Conservation (phyloP, 92 coral and sea anemone species). For the Parazoanthus atlanticus region DNA sequence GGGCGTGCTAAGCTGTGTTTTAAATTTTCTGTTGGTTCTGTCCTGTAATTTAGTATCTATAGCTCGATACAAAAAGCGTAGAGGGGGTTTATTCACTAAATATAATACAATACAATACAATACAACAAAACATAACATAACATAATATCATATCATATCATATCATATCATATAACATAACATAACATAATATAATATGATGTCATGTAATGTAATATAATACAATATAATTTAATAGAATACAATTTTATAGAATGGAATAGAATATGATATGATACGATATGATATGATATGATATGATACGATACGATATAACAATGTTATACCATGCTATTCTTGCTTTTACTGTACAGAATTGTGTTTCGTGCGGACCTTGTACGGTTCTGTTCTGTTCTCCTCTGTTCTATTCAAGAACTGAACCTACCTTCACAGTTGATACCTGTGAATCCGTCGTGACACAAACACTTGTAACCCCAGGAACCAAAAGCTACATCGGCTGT, state of each 20-base stretch:
- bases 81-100: too few relatives aligned
- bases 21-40: too few relatives aligned
- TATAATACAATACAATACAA: too few relatives aligned
- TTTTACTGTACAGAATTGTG: too few relatives aligned
- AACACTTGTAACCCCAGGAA: constrained; percentile 82
- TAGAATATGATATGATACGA: background rate
- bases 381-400: background rate
- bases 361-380: background rate
- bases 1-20: background rate
- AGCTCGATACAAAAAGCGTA: too few relatives aligned
- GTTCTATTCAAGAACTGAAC: background rate
- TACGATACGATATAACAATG: background rate
- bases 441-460: constrained; percentile 75
- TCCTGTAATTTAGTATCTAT: background rate
- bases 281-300: background rate
- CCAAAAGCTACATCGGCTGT: constrained; percentile 92
- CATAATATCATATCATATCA: too few relatives aligned
- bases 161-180: background rate
- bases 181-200: background rate
- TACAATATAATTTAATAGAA: background rate
- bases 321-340: too few relatives aligned
- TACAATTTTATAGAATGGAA: too few relatives aligned
- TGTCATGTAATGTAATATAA: background rate
- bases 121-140: too few relatives aligned
- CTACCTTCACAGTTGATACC: constrained; percentile 93